phyloP scores from a whole-genome alignment of 2,797 vertebrate species.

The Iguana delicatissima region DNA sequence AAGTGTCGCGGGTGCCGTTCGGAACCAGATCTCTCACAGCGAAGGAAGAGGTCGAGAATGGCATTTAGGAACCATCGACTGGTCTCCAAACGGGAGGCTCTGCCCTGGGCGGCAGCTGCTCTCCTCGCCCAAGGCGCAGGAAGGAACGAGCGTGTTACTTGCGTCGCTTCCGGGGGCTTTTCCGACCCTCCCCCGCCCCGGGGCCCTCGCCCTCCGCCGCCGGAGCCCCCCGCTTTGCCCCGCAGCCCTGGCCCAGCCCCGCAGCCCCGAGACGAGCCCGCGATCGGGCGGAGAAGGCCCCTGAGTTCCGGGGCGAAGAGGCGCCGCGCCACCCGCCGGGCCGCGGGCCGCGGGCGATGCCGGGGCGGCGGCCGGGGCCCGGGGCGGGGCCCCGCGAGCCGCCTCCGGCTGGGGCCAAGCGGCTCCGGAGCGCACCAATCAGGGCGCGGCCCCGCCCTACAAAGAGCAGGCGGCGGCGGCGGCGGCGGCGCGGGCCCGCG shows the following conservation, averaged over 20 bases:
- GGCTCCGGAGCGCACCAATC: constrained; percentile 10
- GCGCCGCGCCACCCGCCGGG: too few species aligned
- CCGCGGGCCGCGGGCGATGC: neutral
- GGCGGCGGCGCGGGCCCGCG: neutral
- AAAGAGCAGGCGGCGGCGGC: constrained; percentile 10
- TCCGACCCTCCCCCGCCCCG: neutral
- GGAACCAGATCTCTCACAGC: neutral
- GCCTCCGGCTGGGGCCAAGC: neutral
- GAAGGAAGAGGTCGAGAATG: neutral
- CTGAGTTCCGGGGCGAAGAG: too few species aligned
- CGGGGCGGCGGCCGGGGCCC: too few species aligned
- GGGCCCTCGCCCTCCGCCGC: too few species aligned
- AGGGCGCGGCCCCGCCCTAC: constrained; percentile 31
- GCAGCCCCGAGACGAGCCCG: too few species aligned
- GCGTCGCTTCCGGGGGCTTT: neutral
- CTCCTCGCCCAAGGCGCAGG: neutral
- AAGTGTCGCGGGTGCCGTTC: neutral
- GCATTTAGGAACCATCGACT: too few species aligned
- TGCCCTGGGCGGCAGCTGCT: neutral
- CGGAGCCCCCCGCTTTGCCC: neutral
- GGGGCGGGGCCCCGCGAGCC: neutral
- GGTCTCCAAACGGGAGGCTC: neutral
- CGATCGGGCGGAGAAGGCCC: too few species aligned
- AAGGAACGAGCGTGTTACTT: constrained; percentile 25
- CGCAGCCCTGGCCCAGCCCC: neutral